phyloP scores from a whole-genome alignment of 2,888 invertebrate species.

The Steromphala cineraria region DNA sequence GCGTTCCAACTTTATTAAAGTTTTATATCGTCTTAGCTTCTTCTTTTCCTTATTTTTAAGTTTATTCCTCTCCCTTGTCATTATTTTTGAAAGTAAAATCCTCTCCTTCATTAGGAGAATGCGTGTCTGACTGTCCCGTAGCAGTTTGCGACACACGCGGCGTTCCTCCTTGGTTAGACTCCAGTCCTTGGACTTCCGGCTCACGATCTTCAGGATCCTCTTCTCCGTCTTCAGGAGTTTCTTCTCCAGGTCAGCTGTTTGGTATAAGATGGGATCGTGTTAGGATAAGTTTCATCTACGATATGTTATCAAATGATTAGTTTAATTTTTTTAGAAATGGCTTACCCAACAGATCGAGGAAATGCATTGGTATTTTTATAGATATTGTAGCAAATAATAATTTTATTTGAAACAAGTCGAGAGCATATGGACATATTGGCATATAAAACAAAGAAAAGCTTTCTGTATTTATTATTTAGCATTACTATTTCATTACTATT shows the following conservation, averaged over 20 bases:
- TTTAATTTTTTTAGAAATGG: too few species aligned
- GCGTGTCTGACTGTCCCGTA: slow-evolving; percentile 28
- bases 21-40: slow-evolving; percentile 41
- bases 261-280: too few species aligned
- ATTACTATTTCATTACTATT: too few species aligned
- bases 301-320: too few species aligned
- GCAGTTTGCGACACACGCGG: slow-evolving; percentile 29
- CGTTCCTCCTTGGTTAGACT: slow-evolving; percentile 32
- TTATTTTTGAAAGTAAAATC: slow-evolving; percentile 38
- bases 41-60: slow-evolving; percentile 42
- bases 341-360: too few species aligned
- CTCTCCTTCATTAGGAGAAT: slow-evolving; percentile 32
- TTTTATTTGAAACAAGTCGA: too few species aligned
- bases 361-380: too few species aligned
- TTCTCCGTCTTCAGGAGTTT: slow-evolving; percentile 39
- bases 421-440: too few species aligned
- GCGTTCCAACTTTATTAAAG: slow-evolving; percentile 29
- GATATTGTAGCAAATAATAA: too few species aligned
- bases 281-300: too few species aligned
- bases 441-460: too few species aligned
- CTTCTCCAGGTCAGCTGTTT: slow-evolving; percentile 29
- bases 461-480: too few species aligned
- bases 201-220: slow-evolving; percentile 38
- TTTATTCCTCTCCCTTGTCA: slow-evolving; percentile 35
- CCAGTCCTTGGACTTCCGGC: slow-evolving; percentile 32